phyloP scores from a whole-genome alignment of 2,113 vertebrate species.

The Lycocorax pyrrhopterus region DNA sequence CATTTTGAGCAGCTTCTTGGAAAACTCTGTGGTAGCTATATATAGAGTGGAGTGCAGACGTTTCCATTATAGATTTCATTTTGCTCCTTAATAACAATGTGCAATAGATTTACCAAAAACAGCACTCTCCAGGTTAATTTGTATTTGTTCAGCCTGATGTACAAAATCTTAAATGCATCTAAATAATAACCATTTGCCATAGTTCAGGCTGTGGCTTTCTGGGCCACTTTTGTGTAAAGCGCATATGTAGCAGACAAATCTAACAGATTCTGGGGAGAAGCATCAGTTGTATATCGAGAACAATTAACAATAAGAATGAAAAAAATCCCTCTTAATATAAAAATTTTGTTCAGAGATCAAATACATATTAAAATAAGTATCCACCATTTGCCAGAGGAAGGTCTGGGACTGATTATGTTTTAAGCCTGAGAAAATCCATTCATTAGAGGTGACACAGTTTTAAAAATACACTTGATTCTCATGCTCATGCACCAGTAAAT shows the following conservation, averaged over 20 bases:
- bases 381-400: neutral
- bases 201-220: neutral
- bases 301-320: neutral
- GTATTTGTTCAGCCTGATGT: neutral
- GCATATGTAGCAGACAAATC: neutral
- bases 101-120: neutral
- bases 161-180: neutral
- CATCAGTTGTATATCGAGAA: neutral
- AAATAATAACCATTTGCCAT: neutral
- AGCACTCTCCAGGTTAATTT: neutral
- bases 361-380: neutral
- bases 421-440: neutral
- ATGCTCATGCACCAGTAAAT: neutral
- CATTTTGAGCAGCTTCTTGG: neutral
- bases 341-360: neutral
- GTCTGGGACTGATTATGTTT: neutral
- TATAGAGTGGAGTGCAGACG: neutral
- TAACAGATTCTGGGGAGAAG: neutral
- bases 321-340: neutral
- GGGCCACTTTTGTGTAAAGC: neutral
- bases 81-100: neutral
- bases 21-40: neutral
- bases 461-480: neutral
- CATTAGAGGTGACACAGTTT: neutral
- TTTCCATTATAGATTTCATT: conserved; percentile 1